These are phyloP conservation scores for Hydrophis major DNA, from an alignment of 2,797 vertebrate species.

Conservation along the genomic window DNA sequence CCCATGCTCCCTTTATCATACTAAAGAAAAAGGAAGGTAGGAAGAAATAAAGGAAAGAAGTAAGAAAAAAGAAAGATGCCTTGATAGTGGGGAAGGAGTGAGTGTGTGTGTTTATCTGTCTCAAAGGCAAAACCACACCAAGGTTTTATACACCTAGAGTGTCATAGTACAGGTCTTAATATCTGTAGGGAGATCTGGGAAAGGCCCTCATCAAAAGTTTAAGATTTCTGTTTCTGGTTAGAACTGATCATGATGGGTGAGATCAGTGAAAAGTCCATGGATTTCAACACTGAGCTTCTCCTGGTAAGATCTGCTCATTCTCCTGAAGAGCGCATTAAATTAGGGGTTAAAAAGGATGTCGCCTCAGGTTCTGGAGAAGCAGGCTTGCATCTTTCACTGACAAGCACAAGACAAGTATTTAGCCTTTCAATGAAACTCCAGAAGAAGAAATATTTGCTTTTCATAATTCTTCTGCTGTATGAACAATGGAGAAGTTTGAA, in stretches of 20 bases:
- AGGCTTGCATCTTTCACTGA: not conserved
- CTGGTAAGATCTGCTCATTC: not conserved
- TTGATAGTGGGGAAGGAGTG: not conserved
- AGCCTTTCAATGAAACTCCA: not conserved
- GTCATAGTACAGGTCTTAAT: fast-evolving
- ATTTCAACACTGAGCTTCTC: not conserved
- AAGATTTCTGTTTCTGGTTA: not conserved
- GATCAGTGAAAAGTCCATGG: not conserved
- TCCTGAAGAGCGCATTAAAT: not conserved
- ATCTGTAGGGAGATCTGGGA: not conserved
- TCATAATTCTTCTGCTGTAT: not conserved
- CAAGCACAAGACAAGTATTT: not conserved
- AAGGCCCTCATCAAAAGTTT: not conserved
- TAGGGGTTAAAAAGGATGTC: not conserved
- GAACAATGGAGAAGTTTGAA: not conserved
- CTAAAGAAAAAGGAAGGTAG: not conserved
- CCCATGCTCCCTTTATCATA: not conserved
- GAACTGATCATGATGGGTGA: not conserved
- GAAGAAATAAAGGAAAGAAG: not conserved
- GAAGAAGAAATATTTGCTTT: not conserved
- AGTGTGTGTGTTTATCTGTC: not conserved
- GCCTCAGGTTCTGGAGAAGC: not conserved
- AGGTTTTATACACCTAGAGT: not conserved
- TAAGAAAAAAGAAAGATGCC: not conserved
- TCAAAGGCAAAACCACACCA: not conserved